These are phyloP conservation scores for Heliothis peltigera DNA, from an alignment of 2,888 invertebrate genomes.

Conservation along the genomic window DNA sequence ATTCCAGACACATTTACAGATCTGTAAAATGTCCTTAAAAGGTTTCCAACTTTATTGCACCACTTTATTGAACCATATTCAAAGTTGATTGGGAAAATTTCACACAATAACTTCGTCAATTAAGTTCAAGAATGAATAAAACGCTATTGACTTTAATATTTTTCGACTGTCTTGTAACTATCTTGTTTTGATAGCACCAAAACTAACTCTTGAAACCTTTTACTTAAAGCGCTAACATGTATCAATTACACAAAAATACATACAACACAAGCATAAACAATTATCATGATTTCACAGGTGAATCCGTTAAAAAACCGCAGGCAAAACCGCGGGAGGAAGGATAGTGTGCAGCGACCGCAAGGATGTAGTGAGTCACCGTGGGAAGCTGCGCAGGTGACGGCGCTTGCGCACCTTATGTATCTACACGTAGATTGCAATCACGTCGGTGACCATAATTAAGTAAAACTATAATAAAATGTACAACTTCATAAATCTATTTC, in stretches of 20 bases:
- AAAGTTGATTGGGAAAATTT: too few species aligned
- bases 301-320: conserved; percentile 48
- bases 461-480: conserved; percentile 7
- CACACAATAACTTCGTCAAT: too few species aligned
- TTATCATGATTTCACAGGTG: conserved; percentile 29
- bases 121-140: too few species aligned
- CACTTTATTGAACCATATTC: too few species aligned
- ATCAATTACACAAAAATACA: not conserved
- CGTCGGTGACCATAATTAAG: conserved; percentile 31
- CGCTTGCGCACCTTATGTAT: conserved; percentile 67
- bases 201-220: too few species aligned
- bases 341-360: conserved; percentile 63
- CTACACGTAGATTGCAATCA: conserved; percentile 46
- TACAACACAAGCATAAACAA: conserved; percentile 13
- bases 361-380: conserved; percentile 78
- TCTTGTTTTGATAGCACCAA: too few species aligned
- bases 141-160: too few species aligned
- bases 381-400: conserved; percentile 80
- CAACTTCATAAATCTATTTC: not conserved
- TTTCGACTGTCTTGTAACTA: too few species aligned
- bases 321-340: conserved; percentile 50
- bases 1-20: too few species aligned
- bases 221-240: too few species aligned
- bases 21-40: too few species aligned
- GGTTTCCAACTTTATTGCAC: too few species aligned